Evolutionary conservation across 2,888 invertebrate species (phyloP).

Genomic region (Noctua comes): DNA sequence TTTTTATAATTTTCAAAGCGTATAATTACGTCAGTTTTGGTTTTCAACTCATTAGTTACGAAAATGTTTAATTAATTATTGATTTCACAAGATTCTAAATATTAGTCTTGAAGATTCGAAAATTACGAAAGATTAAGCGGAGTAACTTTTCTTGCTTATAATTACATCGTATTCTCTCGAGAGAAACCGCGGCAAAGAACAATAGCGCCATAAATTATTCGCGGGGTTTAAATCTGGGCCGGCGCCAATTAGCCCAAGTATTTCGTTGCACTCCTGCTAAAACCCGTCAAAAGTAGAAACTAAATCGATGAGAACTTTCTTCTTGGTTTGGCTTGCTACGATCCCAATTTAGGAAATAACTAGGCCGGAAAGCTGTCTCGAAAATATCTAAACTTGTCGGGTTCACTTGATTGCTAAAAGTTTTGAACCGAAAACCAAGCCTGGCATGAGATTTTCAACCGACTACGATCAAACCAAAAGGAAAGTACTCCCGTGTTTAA

Average conservation of each 20-base stretch:
- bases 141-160: conserved; percentile 48
- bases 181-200: conserved; percentile 52
- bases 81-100: conserved; percentile 35
- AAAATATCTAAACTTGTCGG: conserved; percentile 31
- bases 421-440: conserved; percentile 10
- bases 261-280: conserved; percentile 69
- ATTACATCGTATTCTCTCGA: conserved; percentile 50
- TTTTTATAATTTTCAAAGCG: not conserved
- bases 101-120: conserved; percentile 34
- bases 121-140: conserved; percentile 29
- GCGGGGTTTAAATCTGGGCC: conserved; percentile 72
- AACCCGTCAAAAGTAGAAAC: conserved; percentile 64
- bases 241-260: conserved; percentile 76
- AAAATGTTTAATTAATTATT: conserved; percentile 21
- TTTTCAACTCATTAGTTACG: not conserved
- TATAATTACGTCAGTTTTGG: not conserved
- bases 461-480: not conserved
- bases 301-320: conserved; percentile 63
- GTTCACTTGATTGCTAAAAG: conserved; percentile 28
- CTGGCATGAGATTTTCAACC: not conserved
- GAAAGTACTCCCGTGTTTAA: not conserved
- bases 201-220: conserved; percentile 73
- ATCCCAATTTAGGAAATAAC: conserved; percentile 43
- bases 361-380: conserved; percentile 28
- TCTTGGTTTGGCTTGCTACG: conserved; percentile 14